Evolutionary conservation across 1,140 invertebrate genomes (phyloP), one percentile per base, ranked within the genome.

Genomic region (Neodiprion lecontei): DNA sequence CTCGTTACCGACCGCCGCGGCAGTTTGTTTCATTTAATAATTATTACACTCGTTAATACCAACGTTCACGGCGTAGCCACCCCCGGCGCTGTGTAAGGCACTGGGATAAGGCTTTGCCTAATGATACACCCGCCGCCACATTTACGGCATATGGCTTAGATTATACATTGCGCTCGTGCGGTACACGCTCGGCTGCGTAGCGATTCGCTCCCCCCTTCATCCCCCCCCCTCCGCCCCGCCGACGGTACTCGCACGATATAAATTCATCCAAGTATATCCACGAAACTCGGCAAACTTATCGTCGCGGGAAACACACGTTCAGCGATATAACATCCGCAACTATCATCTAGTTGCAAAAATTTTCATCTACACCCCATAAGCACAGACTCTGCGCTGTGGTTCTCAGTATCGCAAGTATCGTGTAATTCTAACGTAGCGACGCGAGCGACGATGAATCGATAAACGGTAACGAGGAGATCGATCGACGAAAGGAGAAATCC

Each of bases 1-100:
- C 73, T 70, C 70, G 67, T 67, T 66, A 75, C 74, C 66, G 48
- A 77, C 48, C 61, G 75, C 72, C 72, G 75, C 66, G 61, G 65
- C 28, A 23, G 69, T 67, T 49, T 40, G 40, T 21, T 69, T 69
- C 40, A 69, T 47, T 69, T 69, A 69, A 69, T 69, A 69, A 69
- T 69, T 69, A 69, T 69, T 47, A 21, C 67, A 23, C 67, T 21
- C 67, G 17, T 23, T 69, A 69, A 69, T 69, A 47, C 8, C 53
- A 61, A 61, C 53, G 53, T 61, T 40, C 28, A 17, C 53, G 53
- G 53, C 53, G 53, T 61, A 61, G 53, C 8, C n/a, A 61, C 53
- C n/a, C n/a, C 53, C 53, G 4, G 3, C 53, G 4, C 4, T 17
- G 28, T 40, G 28, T 40, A 40, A 40, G 28, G 28, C 28, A 40